phyloP scores from a whole-genome alignment of 1,140 invertebrate genomes.

The Zaprionus nigranus region DNA sequence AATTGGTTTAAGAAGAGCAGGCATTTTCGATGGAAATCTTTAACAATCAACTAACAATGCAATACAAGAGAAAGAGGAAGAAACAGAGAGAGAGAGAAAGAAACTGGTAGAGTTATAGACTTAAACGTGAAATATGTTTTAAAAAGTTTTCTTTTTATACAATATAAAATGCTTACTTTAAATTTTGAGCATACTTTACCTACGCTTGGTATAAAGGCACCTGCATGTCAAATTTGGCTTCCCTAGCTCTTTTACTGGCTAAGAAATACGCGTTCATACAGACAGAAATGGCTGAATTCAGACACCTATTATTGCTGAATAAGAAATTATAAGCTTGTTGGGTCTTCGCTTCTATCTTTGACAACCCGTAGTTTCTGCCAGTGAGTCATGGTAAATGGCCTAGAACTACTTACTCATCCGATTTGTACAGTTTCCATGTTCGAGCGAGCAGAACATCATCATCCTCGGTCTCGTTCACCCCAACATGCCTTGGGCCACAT shows the following conservation, averaged over 20 bases:
- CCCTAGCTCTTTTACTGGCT: background rate
- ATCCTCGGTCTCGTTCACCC: background rate
- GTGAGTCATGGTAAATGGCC: background rate
- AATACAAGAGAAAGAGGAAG: too few relatives aligned
- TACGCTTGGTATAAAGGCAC: background rate
- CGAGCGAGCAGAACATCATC: conserved; percentile 1
- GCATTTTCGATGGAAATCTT: background rate
- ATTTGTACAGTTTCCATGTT: conserved; percentile 3
- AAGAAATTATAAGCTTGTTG: too few relatives aligned
- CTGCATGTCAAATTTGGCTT: background rate
- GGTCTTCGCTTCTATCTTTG: background rate
- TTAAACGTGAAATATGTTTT: too few relatives aligned
- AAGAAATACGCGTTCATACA: background rate
- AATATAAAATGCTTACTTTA: too few relatives aligned
- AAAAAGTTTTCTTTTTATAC: too few relatives aligned
- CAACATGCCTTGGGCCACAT: background rate
- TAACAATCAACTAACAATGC: too few relatives aligned
- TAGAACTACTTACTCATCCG: background rate
- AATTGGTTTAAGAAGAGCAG: background rate
- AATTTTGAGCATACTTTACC: too few relatives aligned
- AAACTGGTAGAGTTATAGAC: too few relatives aligned
- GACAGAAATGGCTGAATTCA: too few relatives aligned
- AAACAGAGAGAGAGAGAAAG: too few relatives aligned
- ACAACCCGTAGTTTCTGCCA: background rate
- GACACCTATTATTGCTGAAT: too few relatives aligned